phyloP scores from a whole-genome alignment of 1,140 invertebrate species.

The Pseudoatta argentina region DNA sequence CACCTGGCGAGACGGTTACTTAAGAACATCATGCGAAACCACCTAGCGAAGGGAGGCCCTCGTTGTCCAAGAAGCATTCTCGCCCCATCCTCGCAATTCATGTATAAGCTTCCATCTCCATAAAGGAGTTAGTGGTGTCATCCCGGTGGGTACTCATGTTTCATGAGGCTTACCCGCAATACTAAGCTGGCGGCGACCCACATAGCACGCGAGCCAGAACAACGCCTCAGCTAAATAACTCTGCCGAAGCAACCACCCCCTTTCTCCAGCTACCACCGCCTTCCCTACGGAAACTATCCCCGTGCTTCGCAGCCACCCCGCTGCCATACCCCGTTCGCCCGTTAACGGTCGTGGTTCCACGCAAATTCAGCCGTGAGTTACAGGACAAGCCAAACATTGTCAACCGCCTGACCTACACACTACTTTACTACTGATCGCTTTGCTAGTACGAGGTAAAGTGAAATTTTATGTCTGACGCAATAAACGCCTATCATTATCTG shows the following conservation, averaged over 20 bases:
- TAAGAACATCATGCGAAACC: slow-evolving; percentile 59
- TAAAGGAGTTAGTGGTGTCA: slow-evolving; percentile 81
- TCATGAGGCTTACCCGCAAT: slow-evolving; percentile 79
- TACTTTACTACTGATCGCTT: slow-evolving; percentile 20
- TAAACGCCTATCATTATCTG: background rate
- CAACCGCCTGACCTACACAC: background rate
- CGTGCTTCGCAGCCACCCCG: background rate
- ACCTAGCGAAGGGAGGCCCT: slow-evolving; percentile 20
- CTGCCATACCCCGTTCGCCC: background rate
- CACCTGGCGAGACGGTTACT: slow-evolving; percentile 67
- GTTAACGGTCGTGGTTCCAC: slow-evolving; percentile 56
- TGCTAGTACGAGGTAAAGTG: background rate
- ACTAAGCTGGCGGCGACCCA: slow-evolving; percentile 80
- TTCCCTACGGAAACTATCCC: slow-evolving; percentile 13
- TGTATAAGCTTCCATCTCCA: slow-evolving; percentile 83
- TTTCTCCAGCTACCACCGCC: background rate
- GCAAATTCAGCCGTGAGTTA: slow-evolving; percentile 48
- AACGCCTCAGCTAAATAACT: slow-evolving; percentile 74
- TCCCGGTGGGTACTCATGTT: slow-evolving; percentile 80
- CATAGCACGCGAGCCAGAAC: slow-evolving; percentile 77
- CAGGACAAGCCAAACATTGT: slow-evolving; percentile 37
- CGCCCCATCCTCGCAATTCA: slow-evolving; percentile 77
- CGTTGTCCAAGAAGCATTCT: slow-evolving; percentile 62
- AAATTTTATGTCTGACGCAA: slow-evolving; percentile 28
- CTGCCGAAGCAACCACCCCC: slow-evolving; percentile 56